Conservation (phyloP, 2,888 invertebrate genomes). For the Tanytarsus gracilentus region DNA sequence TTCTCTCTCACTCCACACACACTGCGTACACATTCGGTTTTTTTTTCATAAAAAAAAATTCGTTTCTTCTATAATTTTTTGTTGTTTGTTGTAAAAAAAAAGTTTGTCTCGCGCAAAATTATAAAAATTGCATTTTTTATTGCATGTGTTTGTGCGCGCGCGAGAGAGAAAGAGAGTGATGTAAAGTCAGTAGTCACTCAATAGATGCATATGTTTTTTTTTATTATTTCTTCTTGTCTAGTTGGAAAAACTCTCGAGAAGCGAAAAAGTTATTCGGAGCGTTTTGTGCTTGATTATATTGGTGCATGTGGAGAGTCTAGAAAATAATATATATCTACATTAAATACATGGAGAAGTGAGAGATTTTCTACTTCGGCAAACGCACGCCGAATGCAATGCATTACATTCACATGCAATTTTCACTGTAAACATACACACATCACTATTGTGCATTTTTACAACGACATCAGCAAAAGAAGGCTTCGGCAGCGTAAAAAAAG, state of each 20-base stretch:
- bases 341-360: not conserved
- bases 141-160: not conserved
- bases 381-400: not conserved
- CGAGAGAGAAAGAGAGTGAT: conserved; percentile 1
- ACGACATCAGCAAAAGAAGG: conserved; percentile 15
- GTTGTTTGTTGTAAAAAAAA: not conserved
- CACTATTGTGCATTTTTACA: not conserved
- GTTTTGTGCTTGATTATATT: too few species aligned
- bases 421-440: not conserved
- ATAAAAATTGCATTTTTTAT: too few species aligned
- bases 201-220: conserved; percentile 11
- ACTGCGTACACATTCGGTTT: too few species aligned
- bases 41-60: not conserved
- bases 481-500: not conserved
- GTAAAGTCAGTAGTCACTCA: too few species aligned
- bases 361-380: not conserved
- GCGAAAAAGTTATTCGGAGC: too few species aligned
- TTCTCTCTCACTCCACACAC: too few species aligned
- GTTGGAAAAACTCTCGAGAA: conserved; percentile 15
- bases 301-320: too few species aligned
- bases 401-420: not conserved
- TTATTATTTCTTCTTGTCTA: too few species aligned
- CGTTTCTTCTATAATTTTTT: not conserved
- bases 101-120: too few species aligned
- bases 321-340: too few species aligned